Evolutionary conservation across 1,140 invertebrate genomes (phyloP).

Genomic region (Euglossa dilemma): DNA sequence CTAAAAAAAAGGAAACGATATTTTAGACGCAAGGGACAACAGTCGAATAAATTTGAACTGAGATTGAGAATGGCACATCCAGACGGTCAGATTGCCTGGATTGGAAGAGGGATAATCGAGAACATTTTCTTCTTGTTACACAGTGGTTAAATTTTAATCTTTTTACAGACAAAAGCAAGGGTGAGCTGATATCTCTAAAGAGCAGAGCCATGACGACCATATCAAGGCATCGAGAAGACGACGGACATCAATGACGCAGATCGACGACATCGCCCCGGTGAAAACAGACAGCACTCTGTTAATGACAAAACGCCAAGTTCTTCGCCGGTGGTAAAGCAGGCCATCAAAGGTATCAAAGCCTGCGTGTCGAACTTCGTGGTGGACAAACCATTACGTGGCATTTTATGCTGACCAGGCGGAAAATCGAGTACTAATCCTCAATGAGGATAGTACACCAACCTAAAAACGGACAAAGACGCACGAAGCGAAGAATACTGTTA

Average conservation of each 20-base stretch:
- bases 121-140: conserved; percentile 78
- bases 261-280: conserved; percentile 81
- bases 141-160: conserved; percentile 85
- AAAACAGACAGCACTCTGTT: conserved; percentile 75
- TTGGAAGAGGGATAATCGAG: conserved; percentile 83
- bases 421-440: conserved; percentile 77
- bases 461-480: conserved; percentile 12
- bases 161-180: conserved; percentile 81
- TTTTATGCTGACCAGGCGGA: conserved; percentile 78
- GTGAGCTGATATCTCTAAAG: conserved; percentile 80
- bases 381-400: conserved; percentile 82
- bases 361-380: conserved; percentile 85
- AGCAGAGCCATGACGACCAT: conserved; percentile 82
- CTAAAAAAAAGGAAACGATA: neutral
- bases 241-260: conserved; percentile 83
- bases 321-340: conserved; percentile 82
- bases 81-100: conserved; percentile 86
- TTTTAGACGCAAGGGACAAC: conserved; percentile 83
- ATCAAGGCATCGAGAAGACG: conserved; percentile 79
- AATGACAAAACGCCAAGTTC: conserved; percentile 79
- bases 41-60: conserved; percentile 86
- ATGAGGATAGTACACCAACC: conserved; percentile 54
- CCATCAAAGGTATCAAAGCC: conserved; percentile 85
- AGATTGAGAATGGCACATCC: conserved; percentile 84
- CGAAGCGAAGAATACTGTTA: neutral